Evolutionary conservation across 2,888 invertebrate genomes (phyloP).

Genomic region (Hanleya hanleyi): DNA sequence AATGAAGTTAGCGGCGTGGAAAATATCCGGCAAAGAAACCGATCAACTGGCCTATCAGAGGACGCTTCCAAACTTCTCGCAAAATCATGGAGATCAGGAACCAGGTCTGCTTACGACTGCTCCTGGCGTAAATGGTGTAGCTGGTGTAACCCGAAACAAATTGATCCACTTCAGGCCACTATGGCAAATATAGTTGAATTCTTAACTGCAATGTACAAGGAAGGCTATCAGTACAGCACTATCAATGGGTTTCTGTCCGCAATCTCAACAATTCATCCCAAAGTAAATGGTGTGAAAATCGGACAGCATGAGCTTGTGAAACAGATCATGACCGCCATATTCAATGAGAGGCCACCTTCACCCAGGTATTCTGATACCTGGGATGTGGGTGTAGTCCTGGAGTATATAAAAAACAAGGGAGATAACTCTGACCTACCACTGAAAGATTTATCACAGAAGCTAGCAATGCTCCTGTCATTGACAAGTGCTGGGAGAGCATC

Average conservation of each 20-base stretch:
- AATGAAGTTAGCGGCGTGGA: conserved; percentile 18
- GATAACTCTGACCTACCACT: neutral
- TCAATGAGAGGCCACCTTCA: conserved; percentile 18
- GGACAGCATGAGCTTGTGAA: conserved; percentile 12
- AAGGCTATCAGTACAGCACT: conserved; percentile 6
- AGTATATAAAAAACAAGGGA: conserved; percentile 2
- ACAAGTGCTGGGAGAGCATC: conserved; percentile 17
- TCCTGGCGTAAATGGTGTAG: conserved; percentile 22
- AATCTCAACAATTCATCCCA: conserved; percentile 17
- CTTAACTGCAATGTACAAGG: conserved; percentile 1
- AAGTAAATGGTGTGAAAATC: conserved; percentile 1
- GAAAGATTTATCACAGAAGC: neutral
- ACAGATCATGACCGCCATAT: conserved; percentile 18
- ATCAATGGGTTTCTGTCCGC: conserved; percentile 16
- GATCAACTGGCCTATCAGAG: conserved; percentile 13
- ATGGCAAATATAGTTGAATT: conserved; percentile 14
- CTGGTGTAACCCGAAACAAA: conserved; percentile 20
- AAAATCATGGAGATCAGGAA: conserved; percentile 3
- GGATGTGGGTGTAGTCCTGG: conserved; percentile 17
- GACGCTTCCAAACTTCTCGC: conserved; percentile 17
- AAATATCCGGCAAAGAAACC: conserved; percentile 14
- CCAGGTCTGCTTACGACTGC: conserved; percentile 21
- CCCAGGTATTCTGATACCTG: conserved; percentile 21
- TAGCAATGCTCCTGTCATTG: conserved; percentile 18
- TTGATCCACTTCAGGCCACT: conserved; percentile 25